Conservation (phyloP, 2,888 invertebrate genomes). For the Ommatoiulus sabulosus region DNA sequence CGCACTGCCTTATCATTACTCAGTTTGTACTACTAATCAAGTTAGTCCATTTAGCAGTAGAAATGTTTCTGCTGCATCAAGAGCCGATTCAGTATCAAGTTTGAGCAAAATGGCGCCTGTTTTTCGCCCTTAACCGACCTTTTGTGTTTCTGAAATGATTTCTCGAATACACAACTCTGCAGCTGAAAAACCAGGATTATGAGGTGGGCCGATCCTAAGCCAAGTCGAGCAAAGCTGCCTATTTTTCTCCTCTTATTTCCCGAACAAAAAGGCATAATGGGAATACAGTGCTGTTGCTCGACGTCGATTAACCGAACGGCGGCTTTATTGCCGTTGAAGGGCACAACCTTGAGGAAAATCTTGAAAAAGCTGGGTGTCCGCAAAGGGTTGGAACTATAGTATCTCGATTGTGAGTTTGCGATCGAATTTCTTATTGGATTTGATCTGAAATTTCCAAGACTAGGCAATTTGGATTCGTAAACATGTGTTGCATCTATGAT, state of each 20-base stretch:
- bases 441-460: too few relatives aligned
- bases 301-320: constrained; percentile 19
- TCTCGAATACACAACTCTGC: background rate
- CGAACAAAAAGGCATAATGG: background rate
- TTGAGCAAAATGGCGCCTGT: too few relatives aligned
- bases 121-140: background rate
- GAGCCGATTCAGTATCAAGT: too few relatives aligned
- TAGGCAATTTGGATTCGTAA: too few relatives aligned
- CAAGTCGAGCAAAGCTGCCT: background rate
- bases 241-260: background rate
- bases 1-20: too few relatives aligned
- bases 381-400: too few relatives aligned
- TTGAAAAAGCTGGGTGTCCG: background rate
- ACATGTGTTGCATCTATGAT: too few relatives aligned
- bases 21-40: too few relatives aligned
- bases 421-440: too few relatives aligned
- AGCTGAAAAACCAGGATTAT: background rate
- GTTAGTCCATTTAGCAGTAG: too few relatives aligned
- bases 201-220: background rate
- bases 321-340: background rate
- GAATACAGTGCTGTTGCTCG: background rate
- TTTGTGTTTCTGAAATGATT: background rate
- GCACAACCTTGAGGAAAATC: constrained; percentile 2
- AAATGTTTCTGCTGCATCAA: too few relatives aligned
- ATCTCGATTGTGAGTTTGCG: too few relatives aligned